A percentile compares a stretch with the other conserved stretches of the same genome.
Evolutionary conservation across 2,888 invertebrate genomes (phyloP).

Genomic region (Petrolisthes manimaculis): DNA sequence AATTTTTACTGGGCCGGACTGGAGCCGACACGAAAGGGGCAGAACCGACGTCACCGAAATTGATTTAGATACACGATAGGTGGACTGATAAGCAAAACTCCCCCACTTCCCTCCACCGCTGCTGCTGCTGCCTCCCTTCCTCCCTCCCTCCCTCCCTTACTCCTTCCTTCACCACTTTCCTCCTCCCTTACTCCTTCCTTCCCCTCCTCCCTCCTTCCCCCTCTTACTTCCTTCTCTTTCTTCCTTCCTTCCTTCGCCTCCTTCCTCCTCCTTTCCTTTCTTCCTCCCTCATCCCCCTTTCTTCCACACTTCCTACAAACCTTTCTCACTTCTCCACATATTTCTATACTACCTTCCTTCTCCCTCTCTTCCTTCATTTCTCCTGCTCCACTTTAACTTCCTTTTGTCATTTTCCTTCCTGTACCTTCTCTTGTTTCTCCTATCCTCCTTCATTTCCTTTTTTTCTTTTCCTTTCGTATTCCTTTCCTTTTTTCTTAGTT

Average conservation of each 20-base stretch:
- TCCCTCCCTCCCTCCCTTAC: background rate
- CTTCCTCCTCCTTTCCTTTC: background rate
- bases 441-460: no score
- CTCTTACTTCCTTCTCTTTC: background rate
- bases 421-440: no score
- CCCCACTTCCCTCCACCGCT: background rate
- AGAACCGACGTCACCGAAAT: background rate
- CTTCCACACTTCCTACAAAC: background rate
- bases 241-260: background rate
- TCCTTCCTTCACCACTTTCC: background rate
- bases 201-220: background rate
- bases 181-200: background rate
- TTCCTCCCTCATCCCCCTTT: background rate
- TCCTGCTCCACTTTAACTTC: background rate
- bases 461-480: no score
- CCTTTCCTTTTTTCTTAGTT: no score
- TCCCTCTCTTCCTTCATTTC: background rate
- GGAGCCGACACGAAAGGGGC: constrained; percentile 5
- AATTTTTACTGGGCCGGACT: background rate
- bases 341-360: background rate
- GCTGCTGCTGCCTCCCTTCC: background rate
- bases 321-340: background rate
- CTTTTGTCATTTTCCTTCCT: no score
- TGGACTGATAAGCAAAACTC: constrained; percentile 18
- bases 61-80: constrained; percentile 15